These are phyloP conservation scores for Noctua comes DNA, from an alignment of 2,888 invertebrate species.

Conservation along the genomic window DNA sequence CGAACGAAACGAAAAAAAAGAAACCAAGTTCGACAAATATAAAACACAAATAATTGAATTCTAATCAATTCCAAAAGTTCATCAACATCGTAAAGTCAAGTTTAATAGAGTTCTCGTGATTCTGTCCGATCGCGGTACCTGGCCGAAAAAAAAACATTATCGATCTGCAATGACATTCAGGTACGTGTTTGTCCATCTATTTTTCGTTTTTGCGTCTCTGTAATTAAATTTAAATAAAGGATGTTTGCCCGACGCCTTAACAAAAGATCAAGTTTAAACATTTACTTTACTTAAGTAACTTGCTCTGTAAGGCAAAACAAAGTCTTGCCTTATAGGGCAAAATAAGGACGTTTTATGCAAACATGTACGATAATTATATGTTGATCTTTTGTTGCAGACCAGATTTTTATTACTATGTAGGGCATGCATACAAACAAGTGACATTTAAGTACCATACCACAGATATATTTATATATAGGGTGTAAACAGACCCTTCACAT, in stretches of 20 bases:
- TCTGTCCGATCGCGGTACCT: not conserved
- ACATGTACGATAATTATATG: not conserved
- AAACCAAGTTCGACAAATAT: not conserved
- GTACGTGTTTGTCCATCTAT: not conserved
- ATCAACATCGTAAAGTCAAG: not conserved
- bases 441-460: not conserved
- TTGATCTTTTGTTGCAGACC: conserved; percentile 1
- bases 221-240: not conserved
- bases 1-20: not conserved
- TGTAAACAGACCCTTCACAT: no score
- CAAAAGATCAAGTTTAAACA: conserved; percentile 40
- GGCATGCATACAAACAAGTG: conserved; percentile 3
- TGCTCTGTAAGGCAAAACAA: not conserved
- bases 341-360: conserved; percentile 17
- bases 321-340: not conserved
- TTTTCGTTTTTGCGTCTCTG: not conserved
- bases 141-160: not conserved
- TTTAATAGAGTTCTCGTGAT: not conserved
- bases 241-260: conserved; percentile 7
- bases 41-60: not conserved
- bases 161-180: not conserved
- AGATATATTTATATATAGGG: no score
- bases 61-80: not conserved
- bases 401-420: conserved; percentile 4
- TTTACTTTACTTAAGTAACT: conserved; percentile 15